Evolutionary conservation across 2,888 invertebrate species (phyloP).

Genomic region (Xylocampa areola): DNA sequence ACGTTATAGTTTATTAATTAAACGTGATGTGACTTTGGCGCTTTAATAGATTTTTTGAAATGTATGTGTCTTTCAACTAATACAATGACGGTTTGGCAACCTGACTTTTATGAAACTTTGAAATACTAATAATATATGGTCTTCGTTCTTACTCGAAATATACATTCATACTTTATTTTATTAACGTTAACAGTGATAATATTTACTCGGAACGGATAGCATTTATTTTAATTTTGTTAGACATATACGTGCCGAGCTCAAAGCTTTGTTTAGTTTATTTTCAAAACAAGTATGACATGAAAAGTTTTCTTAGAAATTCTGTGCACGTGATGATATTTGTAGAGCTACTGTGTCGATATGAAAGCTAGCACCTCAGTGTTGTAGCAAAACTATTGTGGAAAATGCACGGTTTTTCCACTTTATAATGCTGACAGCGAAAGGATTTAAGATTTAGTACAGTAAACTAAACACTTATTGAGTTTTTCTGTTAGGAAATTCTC

Average conservation of each 20-base stretch:
- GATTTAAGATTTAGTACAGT: neutral
- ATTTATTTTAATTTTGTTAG: neutral
- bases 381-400: neutral
- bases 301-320: conserved; percentile 6
- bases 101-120: no score
- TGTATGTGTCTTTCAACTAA: no score
- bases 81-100: no score
- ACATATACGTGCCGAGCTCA: neutral
- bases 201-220: neutral
- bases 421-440: conserved; percentile 9
- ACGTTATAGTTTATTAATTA: no score
- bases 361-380: neutral
- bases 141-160: no score
- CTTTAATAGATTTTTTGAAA: no score
- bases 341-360: neutral
- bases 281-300: neutral
- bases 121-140: no score
- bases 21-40: no score
- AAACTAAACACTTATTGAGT: no score
- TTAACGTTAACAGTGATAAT: no score
- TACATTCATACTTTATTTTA: no score
- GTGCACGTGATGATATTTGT: neutral
- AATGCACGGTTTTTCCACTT: conserved; percentile 2
- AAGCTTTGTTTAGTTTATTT: conserved; percentile 8
- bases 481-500: no score